phyloP scores from a whole-genome alignment of 2,113 vertebrate genomes.

The Pycnonotus jocosus region DNA sequence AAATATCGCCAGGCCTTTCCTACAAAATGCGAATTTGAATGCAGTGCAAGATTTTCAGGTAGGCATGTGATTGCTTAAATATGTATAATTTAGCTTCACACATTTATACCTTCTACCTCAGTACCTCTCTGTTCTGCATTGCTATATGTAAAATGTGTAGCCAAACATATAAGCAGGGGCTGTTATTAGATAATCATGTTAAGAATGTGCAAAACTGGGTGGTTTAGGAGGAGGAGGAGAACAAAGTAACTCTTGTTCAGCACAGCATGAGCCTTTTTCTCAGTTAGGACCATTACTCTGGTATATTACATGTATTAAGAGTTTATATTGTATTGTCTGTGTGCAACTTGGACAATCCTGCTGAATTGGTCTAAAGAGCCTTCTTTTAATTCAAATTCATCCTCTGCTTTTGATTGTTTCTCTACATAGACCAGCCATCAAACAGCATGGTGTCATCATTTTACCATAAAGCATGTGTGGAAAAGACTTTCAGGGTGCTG shows the following conservation, averaged over 20 bases:
- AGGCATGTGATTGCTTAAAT: not conserved
- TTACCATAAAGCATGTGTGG: fast-evolving
- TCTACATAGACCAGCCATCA: not conserved
- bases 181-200: not conserved
- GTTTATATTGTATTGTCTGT: not conserved
- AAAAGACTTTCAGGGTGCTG: not conserved
- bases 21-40: not conserved
- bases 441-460: not conserved
- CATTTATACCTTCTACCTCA: not conserved
- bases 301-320: not conserved
- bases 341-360: not conserved
- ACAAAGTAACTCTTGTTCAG: slow-evolving; percentile 4
- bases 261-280: not conserved
- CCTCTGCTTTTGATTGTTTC: not conserved
- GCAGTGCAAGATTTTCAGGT: not conserved
- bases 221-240: not conserved
- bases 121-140: slow-evolving; percentile 16
- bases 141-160: not conserved
- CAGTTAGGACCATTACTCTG: not conserved
- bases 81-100: slow-evolving; percentile 3
- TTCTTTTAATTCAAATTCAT: not conserved
- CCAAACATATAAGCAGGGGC: not conserved
- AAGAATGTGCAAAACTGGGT: not conserved
- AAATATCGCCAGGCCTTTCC: not conserved
- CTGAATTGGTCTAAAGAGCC: not conserved